Conservation (phyloP, 2,797 vertebrate genomes). For the Hippoglossus hippoglossus region DNA sequence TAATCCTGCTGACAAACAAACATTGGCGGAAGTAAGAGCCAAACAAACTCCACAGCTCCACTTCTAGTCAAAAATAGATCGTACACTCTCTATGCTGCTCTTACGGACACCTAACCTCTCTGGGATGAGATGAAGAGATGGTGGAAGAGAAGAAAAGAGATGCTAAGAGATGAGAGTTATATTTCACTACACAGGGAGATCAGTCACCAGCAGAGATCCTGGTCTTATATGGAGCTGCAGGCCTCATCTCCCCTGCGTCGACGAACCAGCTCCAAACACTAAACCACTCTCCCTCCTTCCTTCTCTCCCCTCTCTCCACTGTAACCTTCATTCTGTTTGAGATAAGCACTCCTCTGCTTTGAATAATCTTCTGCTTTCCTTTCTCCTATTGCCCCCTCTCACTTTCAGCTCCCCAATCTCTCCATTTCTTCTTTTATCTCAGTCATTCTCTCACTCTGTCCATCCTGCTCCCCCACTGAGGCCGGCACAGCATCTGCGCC, state of each 20-base stretch:
- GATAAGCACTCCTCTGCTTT: constrained; percentile 55
- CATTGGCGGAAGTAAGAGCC: not conserved
- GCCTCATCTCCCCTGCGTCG: constrained; percentile 18
- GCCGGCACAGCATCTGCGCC: constrained; percentile 28
- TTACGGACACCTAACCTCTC: constrained; percentile 2
- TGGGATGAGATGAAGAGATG: constrained; percentile 1
- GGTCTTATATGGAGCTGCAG: constrained; percentile 59
- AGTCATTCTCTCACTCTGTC: constrained; percentile 34
- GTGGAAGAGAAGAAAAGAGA: constrained; percentile 21
- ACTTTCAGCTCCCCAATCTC: constrained; percentile 40
- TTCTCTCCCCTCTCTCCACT: constrained; percentile 27
- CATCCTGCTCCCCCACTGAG: constrained; percentile 23
- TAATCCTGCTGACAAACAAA: no score
- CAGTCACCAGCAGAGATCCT: constrained; percentile 33
- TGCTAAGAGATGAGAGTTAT: constrained; percentile 32
- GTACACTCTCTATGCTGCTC: not conserved
- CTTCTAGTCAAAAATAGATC: not conserved
- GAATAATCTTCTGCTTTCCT: constrained; percentile 57
- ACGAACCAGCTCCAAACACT: constrained; percentile 33
- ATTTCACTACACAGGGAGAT: constrained; percentile 38
- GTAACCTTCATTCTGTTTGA: constrained; percentile 51
- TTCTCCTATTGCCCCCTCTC: constrained; percentile 49
- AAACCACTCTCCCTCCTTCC: constrained; percentile 7
- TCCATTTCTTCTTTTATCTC: constrained; percentile 51
- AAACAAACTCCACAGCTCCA: not conserved